These are phyloP conservation scores for Microctonus brassicae DNA, from an alignment of 2,888 invertebrate species.

Conservation along the genomic window DNA sequence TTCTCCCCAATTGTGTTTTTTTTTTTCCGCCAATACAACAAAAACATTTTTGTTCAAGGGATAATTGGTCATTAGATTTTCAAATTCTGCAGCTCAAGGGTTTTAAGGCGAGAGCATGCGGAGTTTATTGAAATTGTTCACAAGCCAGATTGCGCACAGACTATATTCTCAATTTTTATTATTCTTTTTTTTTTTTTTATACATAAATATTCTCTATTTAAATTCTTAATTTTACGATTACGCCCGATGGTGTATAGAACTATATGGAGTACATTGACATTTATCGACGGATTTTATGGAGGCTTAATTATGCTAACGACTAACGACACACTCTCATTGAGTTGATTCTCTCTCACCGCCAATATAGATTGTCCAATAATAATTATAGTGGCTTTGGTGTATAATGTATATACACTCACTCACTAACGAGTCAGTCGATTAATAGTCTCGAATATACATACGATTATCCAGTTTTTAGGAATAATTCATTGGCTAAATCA, in stretches of 20 bases:
- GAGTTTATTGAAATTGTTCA: slow-evolving; percentile 6
- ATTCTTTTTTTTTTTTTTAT: not conserved
- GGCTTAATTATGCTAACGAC: slow-evolving; percentile 38
- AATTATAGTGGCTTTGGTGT: slow-evolving; percentile 12
- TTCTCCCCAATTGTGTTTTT: not conserved
- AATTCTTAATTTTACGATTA: slow-evolving; percentile 17
- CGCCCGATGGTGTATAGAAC: not conserved
- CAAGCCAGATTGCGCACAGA: not conserved
- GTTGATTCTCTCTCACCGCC: not conserved
- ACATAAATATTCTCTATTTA: slow-evolving; percentile 6
- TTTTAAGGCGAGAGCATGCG: slow-evolving; percentile 19
- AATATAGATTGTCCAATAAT: slow-evolving; percentile 35
- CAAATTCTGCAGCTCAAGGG: slow-evolving; percentile 34
- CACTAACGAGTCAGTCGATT: slow-evolving; percentile 25
- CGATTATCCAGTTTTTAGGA: not conserved
- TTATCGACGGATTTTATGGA: slow-evolving; percentile 30
- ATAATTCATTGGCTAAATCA: not conserved
- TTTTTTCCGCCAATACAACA: not conserved
- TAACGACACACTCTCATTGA: not conserved
- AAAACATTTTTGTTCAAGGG: slow-evolving; percentile 23
- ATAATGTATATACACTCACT: not conserved
- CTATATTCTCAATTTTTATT: too few relatives aligned
- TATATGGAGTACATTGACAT: slow-evolving; percentile 21
- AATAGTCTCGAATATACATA: slow-evolving; percentile 14
- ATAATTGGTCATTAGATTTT: slow-evolving; percentile 51